phyloP scores from a whole-genome alignment of 1,140 invertebrate genomes.

The Cherax quadricarinatus region DNA sequence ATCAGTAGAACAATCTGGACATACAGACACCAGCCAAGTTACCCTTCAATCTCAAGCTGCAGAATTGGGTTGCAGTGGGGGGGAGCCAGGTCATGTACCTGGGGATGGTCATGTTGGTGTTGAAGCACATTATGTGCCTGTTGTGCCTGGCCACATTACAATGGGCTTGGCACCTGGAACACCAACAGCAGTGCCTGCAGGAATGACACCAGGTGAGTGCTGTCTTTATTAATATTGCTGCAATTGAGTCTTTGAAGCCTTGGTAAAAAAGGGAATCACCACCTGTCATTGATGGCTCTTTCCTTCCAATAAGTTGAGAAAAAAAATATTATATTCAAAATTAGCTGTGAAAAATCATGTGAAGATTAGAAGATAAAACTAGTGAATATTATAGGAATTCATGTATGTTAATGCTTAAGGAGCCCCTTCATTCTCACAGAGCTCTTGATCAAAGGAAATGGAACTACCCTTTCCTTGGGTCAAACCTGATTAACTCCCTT shows the following conservation, averaged over 20 bases:
- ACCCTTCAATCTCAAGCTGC: neutral
- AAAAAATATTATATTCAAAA: too few species aligned
- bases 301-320: too few species aligned
- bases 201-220: slow-evolving; percentile 31
- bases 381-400: too few species aligned
- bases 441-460: too few species aligned
- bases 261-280: neutral
- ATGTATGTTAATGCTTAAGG: too few species aligned
- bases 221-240: neutral
- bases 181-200: slow-evolving; percentile 30
- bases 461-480: too few species aligned
- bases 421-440: too few species aligned
- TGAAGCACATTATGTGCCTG: neutral
- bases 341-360: too few species aligned
- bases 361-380: too few species aligned
- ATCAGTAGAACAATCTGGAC: neutral
- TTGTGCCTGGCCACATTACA: neutral
- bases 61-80: neutral
- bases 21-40: slow-evolving; percentile 22
- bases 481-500: too few species aligned
- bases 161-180: slow-evolving; percentile 29
- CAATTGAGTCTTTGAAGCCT: neutral
- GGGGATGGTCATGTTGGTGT: neutral
- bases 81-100: neutral
- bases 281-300: neutral